Conservation (phyloP, 2,113 vertebrate genomes). For the Centropus unirufus region DNA sequence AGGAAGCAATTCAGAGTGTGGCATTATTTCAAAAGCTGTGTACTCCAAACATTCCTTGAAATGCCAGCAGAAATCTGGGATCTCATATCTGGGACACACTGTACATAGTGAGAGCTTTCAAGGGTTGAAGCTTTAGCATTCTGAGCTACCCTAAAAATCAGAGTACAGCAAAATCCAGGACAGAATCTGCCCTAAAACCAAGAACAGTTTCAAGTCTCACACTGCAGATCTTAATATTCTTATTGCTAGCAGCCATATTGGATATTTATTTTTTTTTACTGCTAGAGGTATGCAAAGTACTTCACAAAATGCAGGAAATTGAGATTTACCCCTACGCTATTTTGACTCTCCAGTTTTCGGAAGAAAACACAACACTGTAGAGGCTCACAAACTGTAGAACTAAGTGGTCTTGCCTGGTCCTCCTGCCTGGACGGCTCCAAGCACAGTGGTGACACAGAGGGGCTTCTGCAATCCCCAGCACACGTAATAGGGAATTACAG, state of each 20-base stretch:
- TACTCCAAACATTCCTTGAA: constrained; percentile 28
- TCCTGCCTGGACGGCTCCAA: background rate
- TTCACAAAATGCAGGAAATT: background rate
- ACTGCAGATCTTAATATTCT: background rate
- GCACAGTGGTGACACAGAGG: background rate
- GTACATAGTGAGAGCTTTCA: background rate
- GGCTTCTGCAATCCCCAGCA: background rate
- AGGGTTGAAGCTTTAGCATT: background rate
- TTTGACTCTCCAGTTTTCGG: background rate
- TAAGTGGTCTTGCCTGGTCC: too few relatives aligned
- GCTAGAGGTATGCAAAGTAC: background rate
- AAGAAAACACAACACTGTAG: background rate
- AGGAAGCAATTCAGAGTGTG: constrained; percentile 21
- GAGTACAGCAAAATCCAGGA: background rate
- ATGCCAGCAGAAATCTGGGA: constrained; percentile 8
- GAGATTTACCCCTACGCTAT: background rate
- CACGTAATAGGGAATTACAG: background rate
- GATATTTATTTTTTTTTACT: background rate
- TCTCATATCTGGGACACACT: background rate
- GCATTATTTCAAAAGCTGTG: constrained; percentile 13
- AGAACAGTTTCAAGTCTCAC: background rate
- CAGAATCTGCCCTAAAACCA: background rate
- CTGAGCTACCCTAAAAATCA: background rate
- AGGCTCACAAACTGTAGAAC: background rate
- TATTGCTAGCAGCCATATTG: background rate